Evolutionary conservation across 1,140 invertebrate species (phyloP).

Genomic region (Schlechtendalia chinensis): DNA sequence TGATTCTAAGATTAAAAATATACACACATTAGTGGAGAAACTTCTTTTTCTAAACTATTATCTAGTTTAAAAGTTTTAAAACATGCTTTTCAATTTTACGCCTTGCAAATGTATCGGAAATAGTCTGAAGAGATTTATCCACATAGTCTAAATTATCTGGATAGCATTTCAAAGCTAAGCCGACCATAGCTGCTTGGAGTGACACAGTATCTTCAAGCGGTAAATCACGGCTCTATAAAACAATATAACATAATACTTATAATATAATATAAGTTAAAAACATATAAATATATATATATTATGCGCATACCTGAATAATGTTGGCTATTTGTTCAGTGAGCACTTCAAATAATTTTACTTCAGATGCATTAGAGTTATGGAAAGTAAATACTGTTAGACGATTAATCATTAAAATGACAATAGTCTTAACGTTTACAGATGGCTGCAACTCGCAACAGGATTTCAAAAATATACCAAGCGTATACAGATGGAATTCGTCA

Average conservation of each 20-base stretch:
- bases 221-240: constrained; percentile 66
- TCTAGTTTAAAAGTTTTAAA: constrained; percentile 50
- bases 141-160: constrained; percentile 92
- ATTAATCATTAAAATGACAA: constrained; percentile 95
- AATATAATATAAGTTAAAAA: constrained; percentile 3
- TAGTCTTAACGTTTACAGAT: constrained; percentile 97
- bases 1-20: constrained; percentile 61
- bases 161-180: constrained; percentile 95
- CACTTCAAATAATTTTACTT: constrained; percentile 95
- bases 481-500: constrained; percentile 97
- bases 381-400: constrained; percentile 82
- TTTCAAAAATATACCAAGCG: constrained; percentile 89
- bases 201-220: constrained; percentile 94
- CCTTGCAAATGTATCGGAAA: constrained; percentile 79
- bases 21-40: neutral
- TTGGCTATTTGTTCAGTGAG: constrained; percentile 96
- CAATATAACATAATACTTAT: neutral
- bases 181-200: constrained; percentile 91
- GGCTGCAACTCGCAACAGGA: constrained; percentile 95
- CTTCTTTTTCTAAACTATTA: neutral
- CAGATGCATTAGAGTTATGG: constrained; percentile 64
- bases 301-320: constrained; percentile 76
- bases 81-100: constrained; percentile 73
- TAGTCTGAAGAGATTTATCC: constrained; percentile 91
- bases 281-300: neutral